A percentile compares a stretch with the other conserved stretches of the same genome.
Evolutionary conservation across 1,140 invertebrate species (phyloP).

Genomic region (Drosophila virilis): DNA sequence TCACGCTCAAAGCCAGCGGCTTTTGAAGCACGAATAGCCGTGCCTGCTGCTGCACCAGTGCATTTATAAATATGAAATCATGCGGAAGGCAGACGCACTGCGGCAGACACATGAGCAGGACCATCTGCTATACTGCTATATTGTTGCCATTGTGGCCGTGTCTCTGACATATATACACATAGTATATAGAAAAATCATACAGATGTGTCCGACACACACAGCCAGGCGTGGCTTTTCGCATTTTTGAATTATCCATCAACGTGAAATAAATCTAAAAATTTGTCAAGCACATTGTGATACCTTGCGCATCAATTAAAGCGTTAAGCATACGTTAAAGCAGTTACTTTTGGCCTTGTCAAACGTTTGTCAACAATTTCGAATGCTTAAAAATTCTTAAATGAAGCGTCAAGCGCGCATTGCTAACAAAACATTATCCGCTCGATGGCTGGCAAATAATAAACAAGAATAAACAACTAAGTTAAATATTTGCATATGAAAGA

Average conservation of each 20-base stretch:
- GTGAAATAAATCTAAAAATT: slow-evolving; percentile 31
- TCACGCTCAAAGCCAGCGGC: slow-evolving; percentile 62
- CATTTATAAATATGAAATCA: slow-evolving; percentile 82
- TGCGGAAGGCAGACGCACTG: slow-evolving; percentile 73
- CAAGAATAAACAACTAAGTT: slow-evolving; percentile 1
- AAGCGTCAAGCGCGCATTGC: not conserved
- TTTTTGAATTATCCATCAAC: slow-evolving; percentile 55
- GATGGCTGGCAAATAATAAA: slow-evolving; percentile 1
- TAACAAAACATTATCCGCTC: not conserved
- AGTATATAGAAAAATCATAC: slow-evolving; percentile 12
- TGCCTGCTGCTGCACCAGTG: slow-evolving; percentile 50
- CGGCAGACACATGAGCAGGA: slow-evolving; percentile 52
- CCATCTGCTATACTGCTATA: slow-evolving; percentile 11
- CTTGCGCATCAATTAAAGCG: slow-evolving; percentile 70
- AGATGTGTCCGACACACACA: slow-evolving; percentile 10
- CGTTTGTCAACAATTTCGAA: slow-evolving; percentile 33
- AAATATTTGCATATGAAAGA: slow-evolving; percentile 39
- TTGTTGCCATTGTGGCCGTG: slow-evolving; percentile 39
- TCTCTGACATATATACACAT: slow-evolving; percentile 10
- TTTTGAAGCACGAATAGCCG: slow-evolving; percentile 58
- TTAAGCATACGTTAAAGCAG: slow-evolving; percentile 55
- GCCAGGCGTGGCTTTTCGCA: slow-evolving; percentile 53
- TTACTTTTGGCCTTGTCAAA: slow-evolving; percentile 51
- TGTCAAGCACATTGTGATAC: slow-evolving; percentile 18
- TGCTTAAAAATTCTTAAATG: no score